Conservation (phyloP, 1,140 invertebrate species). For the Aphaenogaster ashmeadi region DNA sequence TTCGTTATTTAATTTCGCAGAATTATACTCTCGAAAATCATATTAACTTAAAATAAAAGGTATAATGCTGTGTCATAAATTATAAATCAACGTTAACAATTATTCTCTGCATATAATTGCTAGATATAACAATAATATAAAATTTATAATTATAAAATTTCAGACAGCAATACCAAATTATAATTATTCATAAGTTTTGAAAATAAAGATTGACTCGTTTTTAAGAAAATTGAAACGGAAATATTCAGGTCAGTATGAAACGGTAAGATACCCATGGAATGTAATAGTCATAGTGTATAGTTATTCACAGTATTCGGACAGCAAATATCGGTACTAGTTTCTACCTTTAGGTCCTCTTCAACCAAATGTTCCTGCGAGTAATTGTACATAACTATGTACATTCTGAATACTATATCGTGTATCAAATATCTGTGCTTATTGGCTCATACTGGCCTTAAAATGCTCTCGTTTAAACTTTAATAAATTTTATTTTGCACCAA, state of each 20-base stretch:
- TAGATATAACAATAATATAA: not conserved
- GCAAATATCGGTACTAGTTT: constrained; percentile 19
- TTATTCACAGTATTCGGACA: not conserved
- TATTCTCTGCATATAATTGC: not conserved
- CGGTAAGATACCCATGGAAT: not conserved
- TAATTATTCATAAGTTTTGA: not conserved
- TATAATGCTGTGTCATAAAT: not conserved
- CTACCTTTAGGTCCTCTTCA: constrained; percentile 13
- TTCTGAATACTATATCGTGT: not conserved
- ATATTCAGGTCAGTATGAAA: not conserved
- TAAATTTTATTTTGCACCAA: constrained; percentile 12
- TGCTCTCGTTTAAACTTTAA: not conserved
- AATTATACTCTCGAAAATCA: not conserved
- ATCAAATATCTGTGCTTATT: not conserved
- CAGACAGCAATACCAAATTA: not conserved
- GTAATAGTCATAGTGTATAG: not conserved
- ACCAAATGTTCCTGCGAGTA: constrained; percentile 3
- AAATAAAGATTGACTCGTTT: not conserved
- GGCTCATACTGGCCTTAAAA: not conserved
- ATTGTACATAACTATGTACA: not conserved
- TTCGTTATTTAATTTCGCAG: not conserved
- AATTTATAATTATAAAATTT: not conserved
- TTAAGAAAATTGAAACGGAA: not conserved
- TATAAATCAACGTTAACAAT: not conserved
- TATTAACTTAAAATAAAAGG: constrained; percentile 4